Evolutionary conservation across 1,140 invertebrate species (phyloP).

Genomic region (Teleopsis dalmanni): DNA sequence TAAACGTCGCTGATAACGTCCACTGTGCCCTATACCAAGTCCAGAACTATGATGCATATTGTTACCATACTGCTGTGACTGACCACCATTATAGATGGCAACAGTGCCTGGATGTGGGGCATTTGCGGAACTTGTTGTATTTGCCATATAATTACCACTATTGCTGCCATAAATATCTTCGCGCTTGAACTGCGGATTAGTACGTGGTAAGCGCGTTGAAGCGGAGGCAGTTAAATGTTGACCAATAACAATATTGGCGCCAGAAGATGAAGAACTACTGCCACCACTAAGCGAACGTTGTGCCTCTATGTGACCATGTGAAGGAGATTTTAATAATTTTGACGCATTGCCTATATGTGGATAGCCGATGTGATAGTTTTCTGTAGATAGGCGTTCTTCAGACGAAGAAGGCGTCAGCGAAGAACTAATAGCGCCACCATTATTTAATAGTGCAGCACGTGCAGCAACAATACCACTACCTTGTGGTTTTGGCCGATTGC

Average conservation of each 20-base stretch:
- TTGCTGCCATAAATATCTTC: slow-evolving; percentile 33
- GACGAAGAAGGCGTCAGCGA: slow-evolving; percentile 42
- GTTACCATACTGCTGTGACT: slow-evolving; percentile 18
- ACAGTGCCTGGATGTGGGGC: slow-evolving; percentile 15
- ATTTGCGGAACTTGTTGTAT: slow-evolving; percentile 9
- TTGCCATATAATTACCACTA: slow-evolving; percentile 4
- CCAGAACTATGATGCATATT: slow-evolving; percentile 12
- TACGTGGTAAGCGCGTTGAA: slow-evolving; percentile 46
- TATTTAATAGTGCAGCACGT: slow-evolving; percentile 32
- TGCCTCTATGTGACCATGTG: slow-evolving; percentile 27
- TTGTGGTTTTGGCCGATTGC: slow-evolving; percentile 18
- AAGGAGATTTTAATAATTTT: slow-evolving; percentile 11
- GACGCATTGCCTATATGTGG: slow-evolving; percentile 4
- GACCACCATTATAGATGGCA: slow-evolving; percentile 9
- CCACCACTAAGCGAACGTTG: slow-evolving; percentile 46
- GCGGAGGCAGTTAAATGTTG: slow-evolving; percentile 35
- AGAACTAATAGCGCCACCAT: slow-evolving; percentile 26
- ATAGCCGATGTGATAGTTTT: slow-evolving; percentile 30
- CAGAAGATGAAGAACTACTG: slow-evolving; percentile 43
- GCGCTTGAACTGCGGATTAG: slow-evolving; percentile 44
- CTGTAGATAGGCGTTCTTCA: slow-evolving; percentile 38
- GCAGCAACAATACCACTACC: slow-evolving; percentile 30
- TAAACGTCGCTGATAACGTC: slow-evolving; percentile 49
- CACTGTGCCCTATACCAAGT: slow-evolving; percentile 8
- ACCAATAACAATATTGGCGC: slow-evolving; percentile 23